Conservation (phyloP, 2,888 invertebrate species). For the Ellobium chinense region DNA sequence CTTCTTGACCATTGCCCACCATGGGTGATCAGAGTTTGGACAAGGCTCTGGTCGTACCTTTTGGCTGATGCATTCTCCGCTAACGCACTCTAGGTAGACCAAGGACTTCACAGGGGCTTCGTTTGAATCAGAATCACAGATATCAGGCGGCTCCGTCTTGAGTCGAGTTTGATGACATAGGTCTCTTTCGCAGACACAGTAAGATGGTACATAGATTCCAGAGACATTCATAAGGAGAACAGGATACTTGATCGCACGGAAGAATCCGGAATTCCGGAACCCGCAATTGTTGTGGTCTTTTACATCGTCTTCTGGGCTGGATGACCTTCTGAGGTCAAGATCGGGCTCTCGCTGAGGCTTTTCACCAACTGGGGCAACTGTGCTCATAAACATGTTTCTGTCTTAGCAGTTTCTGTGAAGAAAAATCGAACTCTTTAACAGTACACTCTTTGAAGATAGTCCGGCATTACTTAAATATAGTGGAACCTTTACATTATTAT, state of each 20-base stretch:
- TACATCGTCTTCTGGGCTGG: neutral
- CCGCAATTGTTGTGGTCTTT: neutral
- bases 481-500: too few relatives aligned
- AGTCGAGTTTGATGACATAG: neutral
- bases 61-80: neutral
- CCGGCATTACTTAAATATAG: too few relatives aligned
- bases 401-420: neutral
- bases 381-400: slow-evolving; percentile 19
- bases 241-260: slow-evolving; percentile 21
- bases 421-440: too few relatives aligned
- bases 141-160: neutral
- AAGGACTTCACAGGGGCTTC: slow-evolving; percentile 5
- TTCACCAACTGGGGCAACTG: slow-evolving; percentile 23
- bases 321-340: neutral
- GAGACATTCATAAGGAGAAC: slow-evolving; percentile 30
- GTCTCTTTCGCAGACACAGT: slow-evolving; percentile 23
- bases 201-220: slow-evolving; percentile 38
- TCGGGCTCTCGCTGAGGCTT: slow-evolving; percentile 1
- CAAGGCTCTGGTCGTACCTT: neutral
- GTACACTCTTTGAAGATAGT: too few relatives aligned
- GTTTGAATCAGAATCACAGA: slow-evolving; percentile 7
- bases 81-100: slow-evolving; percentile 14
- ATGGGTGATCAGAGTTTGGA: slow-evolving; percentile 3
- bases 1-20: slow-evolving; percentile 23
- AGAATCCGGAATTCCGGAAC: neutral